A percentile compares a stretch with the other conserved stretches of the same genome.
Conservation (phyloP, 2,888 invertebrate species). For the Chrysotoxum bicinctum region DNA sequence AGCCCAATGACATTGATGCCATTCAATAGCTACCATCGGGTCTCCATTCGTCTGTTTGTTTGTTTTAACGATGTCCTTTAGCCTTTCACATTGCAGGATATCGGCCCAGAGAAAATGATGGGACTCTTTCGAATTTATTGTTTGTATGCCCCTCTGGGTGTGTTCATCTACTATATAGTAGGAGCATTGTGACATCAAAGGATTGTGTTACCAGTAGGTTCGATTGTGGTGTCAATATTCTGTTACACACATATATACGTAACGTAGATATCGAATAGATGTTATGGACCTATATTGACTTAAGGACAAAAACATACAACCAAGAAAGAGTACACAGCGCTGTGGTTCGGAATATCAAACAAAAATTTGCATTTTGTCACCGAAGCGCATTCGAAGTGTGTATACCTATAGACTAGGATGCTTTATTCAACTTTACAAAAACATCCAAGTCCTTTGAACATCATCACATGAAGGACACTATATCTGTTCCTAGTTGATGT, state of each 20-base stretch:
- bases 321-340: constrained; percentile 54
- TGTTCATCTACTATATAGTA: constrained; percentile 33
- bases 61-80: constrained; percentile 55
- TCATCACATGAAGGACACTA: constrained; percentile 2
- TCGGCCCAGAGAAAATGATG: constrained; percentile 3
- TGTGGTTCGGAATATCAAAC: constrained; percentile 70
- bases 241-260: neutral
- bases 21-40: constrained; percentile 52
- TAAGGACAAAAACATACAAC: constrained; percentile 54
- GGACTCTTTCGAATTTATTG: constrained; percentile 33
- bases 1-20: constrained; percentile 13
- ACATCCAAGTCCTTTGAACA: constrained; percentile 16
- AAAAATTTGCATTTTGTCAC: constrained; percentile 70
- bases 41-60: constrained; percentile 44
- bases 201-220: constrained; percentile 53
- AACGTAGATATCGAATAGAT: constrained; percentile 20
- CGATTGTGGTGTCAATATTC: constrained; percentile 59
- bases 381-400: constrained; percentile 30
- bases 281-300: constrained; percentile 70
- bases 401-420: constrained; percentile 9
- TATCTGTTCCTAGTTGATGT: neutral
- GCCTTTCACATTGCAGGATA: constrained; percentile 29
- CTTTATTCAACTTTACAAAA: constrained; percentile 15
- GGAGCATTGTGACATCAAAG: constrained; percentile 62
- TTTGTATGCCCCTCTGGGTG: constrained; percentile 33